These are phyloP conservation scores for Tetrax tetrax DNA, from an alignment of 2,113 vertebrate genomes.

Conservation along the genomic window DNA sequence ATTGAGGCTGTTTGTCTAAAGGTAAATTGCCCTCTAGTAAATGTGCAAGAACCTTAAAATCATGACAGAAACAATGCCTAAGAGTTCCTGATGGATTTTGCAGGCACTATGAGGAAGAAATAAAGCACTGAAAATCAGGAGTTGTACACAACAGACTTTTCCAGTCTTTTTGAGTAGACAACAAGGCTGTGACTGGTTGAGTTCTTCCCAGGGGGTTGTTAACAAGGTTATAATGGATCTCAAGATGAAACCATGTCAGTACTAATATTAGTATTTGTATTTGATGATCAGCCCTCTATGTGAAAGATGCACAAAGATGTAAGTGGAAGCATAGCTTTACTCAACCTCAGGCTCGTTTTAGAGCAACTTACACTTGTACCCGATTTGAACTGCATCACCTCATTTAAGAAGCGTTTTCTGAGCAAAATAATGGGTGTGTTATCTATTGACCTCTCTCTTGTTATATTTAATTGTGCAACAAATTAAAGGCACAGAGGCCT, in stretches of 20 bases:
- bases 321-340: neutral
- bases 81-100: neutral
- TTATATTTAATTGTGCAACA: constrained; percentile 32
- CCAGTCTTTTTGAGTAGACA: neutral
- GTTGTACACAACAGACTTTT: neutral
- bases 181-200: neutral
- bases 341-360: neutral
- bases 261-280: neutral
- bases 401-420: constrained; percentile 18
- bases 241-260: neutral
- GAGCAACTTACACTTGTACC: neutral
- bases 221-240: neutral
- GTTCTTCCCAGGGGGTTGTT: neutral
- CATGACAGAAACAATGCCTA: neutral
- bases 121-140: neutral
- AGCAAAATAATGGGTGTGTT: neutral
- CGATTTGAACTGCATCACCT: neutral
- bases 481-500: neutral
- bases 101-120: neutral
- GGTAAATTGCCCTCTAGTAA: neutral
- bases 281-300: neutral
- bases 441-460: neutral
- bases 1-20: neutral
- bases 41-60: neutral
- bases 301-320: neutral